Evolutionary conservation across 2,113 vertebrate genomes (phyloP).

Genomic region (Tragulus kanchil): DNA sequence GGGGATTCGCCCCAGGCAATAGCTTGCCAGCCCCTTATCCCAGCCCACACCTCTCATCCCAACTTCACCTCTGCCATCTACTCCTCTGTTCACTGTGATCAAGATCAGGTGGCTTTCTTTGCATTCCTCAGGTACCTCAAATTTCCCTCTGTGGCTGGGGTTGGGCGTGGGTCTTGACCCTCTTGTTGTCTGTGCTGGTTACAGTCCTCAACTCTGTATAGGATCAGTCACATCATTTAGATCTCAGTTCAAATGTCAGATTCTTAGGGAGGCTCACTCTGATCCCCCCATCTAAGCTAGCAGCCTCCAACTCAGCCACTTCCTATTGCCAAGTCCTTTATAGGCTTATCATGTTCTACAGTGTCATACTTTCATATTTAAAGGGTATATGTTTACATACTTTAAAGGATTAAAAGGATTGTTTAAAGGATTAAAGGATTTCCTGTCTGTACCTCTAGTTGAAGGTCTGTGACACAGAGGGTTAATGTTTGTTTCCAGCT

Average conservation of each 20-base stretch:
- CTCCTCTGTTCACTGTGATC: background rate
- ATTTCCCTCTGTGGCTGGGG: background rate
- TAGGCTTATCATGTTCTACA: too few species aligned
- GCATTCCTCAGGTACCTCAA: background rate
- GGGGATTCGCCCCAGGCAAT: fast-evolving
- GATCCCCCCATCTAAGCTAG: fast-evolving
- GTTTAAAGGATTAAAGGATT: too few species aligned
- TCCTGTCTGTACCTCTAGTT: background rate
- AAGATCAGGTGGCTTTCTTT: background rate
- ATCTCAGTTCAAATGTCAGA: background rate
- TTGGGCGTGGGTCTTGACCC: background rate
- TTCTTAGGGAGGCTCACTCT: background rate
- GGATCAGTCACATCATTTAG: background rate
- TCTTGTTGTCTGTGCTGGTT: background rate
- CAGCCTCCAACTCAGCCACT: background rate
- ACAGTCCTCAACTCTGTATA: background rate
- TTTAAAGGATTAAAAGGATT: too few species aligned
- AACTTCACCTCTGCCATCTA: fast-evolving
- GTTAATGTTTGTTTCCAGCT: background rate
- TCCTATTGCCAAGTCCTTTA: background rate
- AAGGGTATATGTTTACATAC: too few species aligned
- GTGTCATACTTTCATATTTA: background rate
- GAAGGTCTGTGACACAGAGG: background rate
- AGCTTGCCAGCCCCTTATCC: background rate
- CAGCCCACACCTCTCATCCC: fast-evolving